These are phyloP conservation scores for Oreocharis arfaki DNA, from an alignment of 2,113 vertebrate genomes.

Conservation along the genomic window DNA sequence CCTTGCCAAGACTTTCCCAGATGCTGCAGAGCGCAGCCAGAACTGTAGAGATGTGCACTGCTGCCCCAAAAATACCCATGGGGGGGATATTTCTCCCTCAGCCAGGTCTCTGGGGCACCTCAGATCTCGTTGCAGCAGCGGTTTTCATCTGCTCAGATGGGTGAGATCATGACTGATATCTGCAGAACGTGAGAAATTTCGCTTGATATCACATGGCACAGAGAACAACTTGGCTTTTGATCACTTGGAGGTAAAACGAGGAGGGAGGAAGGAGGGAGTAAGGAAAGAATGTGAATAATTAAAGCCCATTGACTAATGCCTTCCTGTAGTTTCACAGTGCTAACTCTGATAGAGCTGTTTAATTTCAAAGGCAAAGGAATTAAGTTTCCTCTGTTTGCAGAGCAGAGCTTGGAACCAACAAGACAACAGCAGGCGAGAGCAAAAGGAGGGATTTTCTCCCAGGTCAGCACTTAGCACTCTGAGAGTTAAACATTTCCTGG, in stretches of 20 bases:
- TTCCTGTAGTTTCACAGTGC: constrained; percentile 20
- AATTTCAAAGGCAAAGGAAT: constrained; percentile 45
- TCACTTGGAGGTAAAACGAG: background rate
- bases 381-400: background rate
- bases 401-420: background rate
- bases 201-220: background rate
- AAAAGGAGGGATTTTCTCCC: constrained; percentile 14
- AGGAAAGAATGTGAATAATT: constrained; percentile 38
- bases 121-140: background rate
- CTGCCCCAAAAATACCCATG: background rate
- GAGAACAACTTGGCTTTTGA: background rate
- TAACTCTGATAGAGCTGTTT: constrained; percentile 51
- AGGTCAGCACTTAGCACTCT: background rate
- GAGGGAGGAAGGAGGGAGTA: constrained; percentile 3
- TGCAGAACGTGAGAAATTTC: background rate
- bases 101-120: background rate
- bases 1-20: background rate
- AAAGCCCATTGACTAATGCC: constrained; percentile 18
- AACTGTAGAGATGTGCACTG: background rate
- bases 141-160: background rate
- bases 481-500: background rate
- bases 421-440: background rate
- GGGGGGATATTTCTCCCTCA: background rate
- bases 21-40: background rate
- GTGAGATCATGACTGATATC: background rate